phyloP scores from a whole-genome alignment of 1,140 invertebrate species.

The Holotrichia oblita region DNA sequence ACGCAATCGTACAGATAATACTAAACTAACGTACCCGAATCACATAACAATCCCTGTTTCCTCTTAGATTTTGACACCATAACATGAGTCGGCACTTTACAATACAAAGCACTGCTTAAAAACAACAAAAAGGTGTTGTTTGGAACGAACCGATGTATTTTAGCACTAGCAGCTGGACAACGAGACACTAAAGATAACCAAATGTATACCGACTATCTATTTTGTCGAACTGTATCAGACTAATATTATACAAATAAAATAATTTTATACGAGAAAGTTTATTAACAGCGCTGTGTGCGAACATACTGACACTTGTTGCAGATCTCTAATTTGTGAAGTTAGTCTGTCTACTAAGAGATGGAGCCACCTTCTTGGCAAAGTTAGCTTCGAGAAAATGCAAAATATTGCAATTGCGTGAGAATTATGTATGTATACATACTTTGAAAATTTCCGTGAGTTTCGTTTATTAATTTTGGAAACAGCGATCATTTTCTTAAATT shows the following conservation, averaged over 20 bases:
- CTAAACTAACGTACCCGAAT: slow-evolving; percentile 37
- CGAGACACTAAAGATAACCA: neutral
- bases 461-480: no score
- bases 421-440: no score
- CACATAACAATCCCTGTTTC: slow-evolving; percentile 39
- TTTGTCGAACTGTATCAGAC: slow-evolving; percentile 34
- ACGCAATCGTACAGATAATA: neutral
- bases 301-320: neutral
- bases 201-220: slow-evolving; percentile 27
- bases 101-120: slow-evolving; percentile 22
- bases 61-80: slow-evolving; percentile 36
- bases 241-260: slow-evolving; percentile 15
- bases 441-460: no score
- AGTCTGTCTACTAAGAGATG: neutral
- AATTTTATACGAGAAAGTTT: slow-evolving; percentile 13
- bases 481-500: no score
- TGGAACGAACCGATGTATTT: slow-evolving; percentile 15
- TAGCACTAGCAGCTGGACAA: slow-evolving; percentile 29
- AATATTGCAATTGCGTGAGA: no score
- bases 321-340: neutral
- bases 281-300: neutral
- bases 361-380: no score
- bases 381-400: no score
- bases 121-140: slow-evolving; percentile 25
- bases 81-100: slow-evolving; percentile 39